These are phyloP conservation scores for Drosophila setifemur DNA, from an alignment of 1,140 invertebrate genomes.

Conservation along the genomic window DNA sequence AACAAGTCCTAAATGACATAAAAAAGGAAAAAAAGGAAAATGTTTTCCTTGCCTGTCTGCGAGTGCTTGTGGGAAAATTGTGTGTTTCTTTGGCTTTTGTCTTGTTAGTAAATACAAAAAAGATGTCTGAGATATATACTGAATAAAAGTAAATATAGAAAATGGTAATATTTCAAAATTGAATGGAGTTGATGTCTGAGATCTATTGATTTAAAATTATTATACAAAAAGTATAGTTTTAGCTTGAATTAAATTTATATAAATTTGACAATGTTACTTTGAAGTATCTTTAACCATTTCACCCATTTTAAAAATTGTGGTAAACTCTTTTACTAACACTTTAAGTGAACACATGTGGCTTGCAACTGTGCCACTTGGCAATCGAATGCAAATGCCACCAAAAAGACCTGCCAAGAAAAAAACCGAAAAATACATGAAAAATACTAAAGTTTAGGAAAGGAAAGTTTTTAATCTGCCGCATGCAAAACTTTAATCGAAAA, in stretches of 20 bases:
- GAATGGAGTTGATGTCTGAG: too few relatives aligned
- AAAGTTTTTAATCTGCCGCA: slow-evolving; percentile 61
- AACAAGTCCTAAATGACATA: slow-evolving; percentile 66
- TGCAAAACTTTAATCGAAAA: slow-evolving; percentile 62
- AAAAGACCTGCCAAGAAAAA: slow-evolving; percentile 24
- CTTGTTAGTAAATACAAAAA: too few relatives aligned
- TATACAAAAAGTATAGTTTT: too few relatives aligned
- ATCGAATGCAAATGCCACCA: slow-evolving; percentile 5
- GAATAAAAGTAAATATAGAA: too few relatives aligned
- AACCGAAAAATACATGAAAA: neutral
- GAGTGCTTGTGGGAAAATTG: slow-evolving; percentile 9
- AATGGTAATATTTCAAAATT: too few relatives aligned
- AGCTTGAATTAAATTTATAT: too few relatives aligned
- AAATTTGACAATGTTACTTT: too few relatives aligned
- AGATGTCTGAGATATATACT: too few relatives aligned
- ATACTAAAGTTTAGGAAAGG: slow-evolving; percentile 23
- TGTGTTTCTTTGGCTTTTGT: too few relatives aligned
- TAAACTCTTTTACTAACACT: slow-evolving; percentile 6
- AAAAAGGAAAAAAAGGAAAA: slow-evolving; percentile 38
- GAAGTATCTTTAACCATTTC: too few relatives aligned
- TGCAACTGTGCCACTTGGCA: slow-evolving; percentile 32
- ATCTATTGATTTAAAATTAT: too few relatives aligned
- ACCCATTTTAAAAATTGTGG: neutral
- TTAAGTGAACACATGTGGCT: slow-evolving; percentile 3
- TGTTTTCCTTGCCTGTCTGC: slow-evolving; percentile 13